Evolutionary conservation across 2,113 vertebrate genomes (phyloP).

Genomic region (Murina feae): DNA sequence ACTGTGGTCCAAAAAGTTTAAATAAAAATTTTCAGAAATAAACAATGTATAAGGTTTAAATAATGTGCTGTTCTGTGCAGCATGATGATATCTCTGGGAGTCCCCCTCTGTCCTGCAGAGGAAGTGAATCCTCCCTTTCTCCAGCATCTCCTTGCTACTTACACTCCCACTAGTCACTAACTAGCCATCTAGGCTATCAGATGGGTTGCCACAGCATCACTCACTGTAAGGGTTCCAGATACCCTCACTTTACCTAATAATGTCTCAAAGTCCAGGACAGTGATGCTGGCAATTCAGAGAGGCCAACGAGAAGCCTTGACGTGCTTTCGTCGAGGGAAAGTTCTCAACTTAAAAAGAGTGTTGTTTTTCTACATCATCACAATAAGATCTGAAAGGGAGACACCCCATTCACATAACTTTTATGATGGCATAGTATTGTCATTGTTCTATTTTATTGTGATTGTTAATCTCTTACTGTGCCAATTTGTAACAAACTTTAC

Average conservation of each 20-base stretch:
- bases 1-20: background rate
- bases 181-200: background rate
- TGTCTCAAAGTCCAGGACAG: background rate
- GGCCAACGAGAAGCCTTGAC: background rate
- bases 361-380: background rate
- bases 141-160: background rate
- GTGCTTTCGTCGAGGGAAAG: background rate
- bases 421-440: background rate
- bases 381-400: background rate
- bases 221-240: background rate
- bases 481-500: background rate
- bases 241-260: background rate
- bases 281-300: background rate
- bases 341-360: background rate
- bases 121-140: background rate
- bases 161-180: too few species aligned
- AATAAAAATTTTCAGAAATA: background rate
- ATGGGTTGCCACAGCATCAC: fast-evolving
- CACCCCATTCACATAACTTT: background rate
- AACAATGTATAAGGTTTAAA: background rate
- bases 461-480: background rate
- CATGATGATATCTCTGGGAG: background rate
- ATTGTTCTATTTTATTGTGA: background rate
- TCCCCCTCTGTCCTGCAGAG: background rate
- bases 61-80: background rate